phyloP scores from a whole-genome alignment of 35 echinoderm and acorn worm species.

The Patiria miniata region DNA sequence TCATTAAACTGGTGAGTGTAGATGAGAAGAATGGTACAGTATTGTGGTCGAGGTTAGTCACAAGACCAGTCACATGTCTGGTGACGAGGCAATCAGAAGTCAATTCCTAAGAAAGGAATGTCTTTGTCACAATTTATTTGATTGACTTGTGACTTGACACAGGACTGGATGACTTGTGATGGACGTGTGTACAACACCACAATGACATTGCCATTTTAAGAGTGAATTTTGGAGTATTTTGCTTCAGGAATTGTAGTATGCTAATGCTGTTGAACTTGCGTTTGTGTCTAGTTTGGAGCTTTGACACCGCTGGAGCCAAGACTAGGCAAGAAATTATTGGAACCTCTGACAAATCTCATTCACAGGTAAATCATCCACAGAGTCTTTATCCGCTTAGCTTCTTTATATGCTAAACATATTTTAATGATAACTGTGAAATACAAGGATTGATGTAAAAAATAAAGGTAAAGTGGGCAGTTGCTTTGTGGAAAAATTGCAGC shows the following conservation, averaged over 20 bases:
- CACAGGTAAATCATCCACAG: slow-evolving; percentile 82
- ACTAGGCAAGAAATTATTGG: slow-evolving; percentile 97
- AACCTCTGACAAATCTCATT: slow-evolving; percentile 98
- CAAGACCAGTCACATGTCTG: no score
- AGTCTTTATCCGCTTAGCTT: no score
- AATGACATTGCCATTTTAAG: no score
- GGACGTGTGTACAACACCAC: no score
- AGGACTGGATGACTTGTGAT: no score
- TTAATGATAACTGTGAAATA: no score
- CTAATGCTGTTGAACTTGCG: slow-evolving; percentile 21
- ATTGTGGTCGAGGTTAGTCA: neutral
- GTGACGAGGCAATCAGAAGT: neutral
- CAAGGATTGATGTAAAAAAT: no score
- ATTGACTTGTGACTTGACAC: neutral
- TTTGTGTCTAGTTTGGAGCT: slow-evolving; percentile 85
- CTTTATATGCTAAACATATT: no score
- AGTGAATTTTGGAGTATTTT: no score
- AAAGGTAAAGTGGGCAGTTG: no score
- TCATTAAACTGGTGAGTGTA: slow-evolving; percentile 93
- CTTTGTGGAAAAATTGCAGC: no score
- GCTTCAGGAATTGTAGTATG: neutral
- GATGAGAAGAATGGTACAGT: neutral
- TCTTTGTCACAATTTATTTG: no score
- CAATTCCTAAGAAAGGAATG: neutral
- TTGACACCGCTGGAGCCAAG: slow-evolving; percentile 96